phyloP scores from a whole-genome alignment of 2,113 vertebrate species.

The Eretmochelys imbricata region DNA sequence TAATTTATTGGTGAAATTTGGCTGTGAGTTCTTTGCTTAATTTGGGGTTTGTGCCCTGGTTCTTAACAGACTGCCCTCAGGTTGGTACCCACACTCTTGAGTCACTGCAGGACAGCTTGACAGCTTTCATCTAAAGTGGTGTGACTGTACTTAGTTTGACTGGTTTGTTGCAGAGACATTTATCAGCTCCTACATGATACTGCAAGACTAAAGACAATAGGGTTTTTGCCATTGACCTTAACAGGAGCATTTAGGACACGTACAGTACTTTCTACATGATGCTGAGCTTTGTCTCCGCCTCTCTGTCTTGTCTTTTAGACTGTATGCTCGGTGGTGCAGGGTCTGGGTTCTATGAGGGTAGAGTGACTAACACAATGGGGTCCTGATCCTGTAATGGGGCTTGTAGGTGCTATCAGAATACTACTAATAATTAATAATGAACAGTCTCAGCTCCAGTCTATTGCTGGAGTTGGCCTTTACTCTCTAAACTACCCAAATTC shows the following conservation, averaged over 20 bases:
- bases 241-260: background rate
- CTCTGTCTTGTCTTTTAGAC: slow-evolving; percentile 18
- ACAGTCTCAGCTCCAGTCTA: slow-evolving; percentile 45
- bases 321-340: slow-evolving; percentile 46
- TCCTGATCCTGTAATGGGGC: slow-evolving; percentile 34
- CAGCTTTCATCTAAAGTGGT: background rate
- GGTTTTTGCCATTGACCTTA: slow-evolving; percentile 2
- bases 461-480: slow-evolving; percentile 49
- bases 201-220: slow-evolving; percentile 15
- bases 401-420: slow-evolving; percentile 50
- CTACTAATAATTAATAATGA: slow-evolving; percentile 57
- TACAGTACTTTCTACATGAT: slow-evolving; percentile 4
- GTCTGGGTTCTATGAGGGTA: slow-evolving; percentile 57
- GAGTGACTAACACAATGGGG: slow-evolving; percentile 39
- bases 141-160: background rate
- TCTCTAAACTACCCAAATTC: slow-evolving; percentile 36
- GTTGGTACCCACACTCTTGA: too few relatives aligned
- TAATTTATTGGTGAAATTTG: too few relatives aligned
- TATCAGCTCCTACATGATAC: rapidly evolving
- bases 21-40: too few relatives aligned
- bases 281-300: background rate
- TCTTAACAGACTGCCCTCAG: too few relatives aligned
- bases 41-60: too few relatives aligned
- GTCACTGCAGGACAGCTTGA: too few relatives aligned
- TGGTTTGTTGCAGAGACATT: slow-evolving; percentile 24